These are phyloP conservation scores for Hiodon alosoides DNA, from an alignment of 2,113 vertebrate species.

Conservation along the genomic window DNA sequence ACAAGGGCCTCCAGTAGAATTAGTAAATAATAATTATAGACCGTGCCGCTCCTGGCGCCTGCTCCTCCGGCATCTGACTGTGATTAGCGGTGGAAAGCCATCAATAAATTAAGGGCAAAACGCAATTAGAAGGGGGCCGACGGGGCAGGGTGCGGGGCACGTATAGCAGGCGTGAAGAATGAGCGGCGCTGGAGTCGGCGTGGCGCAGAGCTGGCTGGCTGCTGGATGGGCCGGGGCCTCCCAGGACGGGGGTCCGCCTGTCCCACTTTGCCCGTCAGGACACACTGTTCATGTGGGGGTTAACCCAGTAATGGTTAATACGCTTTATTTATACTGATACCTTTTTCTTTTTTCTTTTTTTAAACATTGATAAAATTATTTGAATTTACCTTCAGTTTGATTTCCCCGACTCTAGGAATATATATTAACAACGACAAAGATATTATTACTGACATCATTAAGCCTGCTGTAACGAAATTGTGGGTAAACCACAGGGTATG, in stretches of 20 bases:
- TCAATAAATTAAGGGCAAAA: conserved; percentile 19
- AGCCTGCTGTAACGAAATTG: too few species aligned
- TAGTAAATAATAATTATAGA: conserved; percentile 34
- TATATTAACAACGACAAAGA: too few species aligned
- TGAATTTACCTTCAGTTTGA: too few species aligned
- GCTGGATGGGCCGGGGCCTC: not conserved
- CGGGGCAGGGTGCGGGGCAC: not conserved
- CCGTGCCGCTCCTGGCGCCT: not conserved
- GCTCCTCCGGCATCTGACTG: not conserved
- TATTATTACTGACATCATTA: too few species aligned
- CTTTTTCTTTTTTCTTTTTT: too few species aligned
- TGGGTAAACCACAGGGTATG: too few species aligned
- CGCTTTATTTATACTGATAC: too few species aligned
- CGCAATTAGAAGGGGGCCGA: conserved; percentile 10
- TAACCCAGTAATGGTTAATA: too few species aligned
- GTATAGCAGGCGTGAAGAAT: not conserved
- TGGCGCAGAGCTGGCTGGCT: not conserved
- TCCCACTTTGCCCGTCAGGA: too few species aligned
- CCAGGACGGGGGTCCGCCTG: not conserved
- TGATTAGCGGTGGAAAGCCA: conserved; percentile 8
- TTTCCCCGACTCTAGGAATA: too few species aligned
- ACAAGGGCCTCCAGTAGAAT: conserved; percentile 12
- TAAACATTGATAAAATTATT: too few species aligned
- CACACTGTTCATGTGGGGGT: too few species aligned
- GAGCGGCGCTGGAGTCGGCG: not conserved